phyloP scores from a whole-genome alignment of 2,797 vertebrate genomes.

The Selene dorsalis region DNA sequence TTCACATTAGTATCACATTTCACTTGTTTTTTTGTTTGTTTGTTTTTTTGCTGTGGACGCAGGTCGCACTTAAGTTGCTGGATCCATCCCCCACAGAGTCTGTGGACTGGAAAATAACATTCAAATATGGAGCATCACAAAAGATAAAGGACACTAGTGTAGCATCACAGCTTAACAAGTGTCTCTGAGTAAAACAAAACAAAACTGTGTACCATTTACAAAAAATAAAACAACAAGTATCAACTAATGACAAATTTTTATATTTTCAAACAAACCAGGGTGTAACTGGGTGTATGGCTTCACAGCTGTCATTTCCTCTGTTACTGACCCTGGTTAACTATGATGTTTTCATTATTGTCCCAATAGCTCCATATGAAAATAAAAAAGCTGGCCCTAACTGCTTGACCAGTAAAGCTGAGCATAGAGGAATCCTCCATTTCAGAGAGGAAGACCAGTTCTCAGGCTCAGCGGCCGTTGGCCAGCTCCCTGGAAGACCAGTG shows the following conservation, averaged over 20 bases:
- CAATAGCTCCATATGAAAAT: slow-evolving; percentile 39
- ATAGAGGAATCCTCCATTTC: slow-evolving; percentile 39
- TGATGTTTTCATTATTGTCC: slow-evolving; percentile 35
- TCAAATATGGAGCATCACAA: slow-evolving; percentile 50
- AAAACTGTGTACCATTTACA: slow-evolving; percentile 67
- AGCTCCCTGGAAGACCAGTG: slow-evolving; percentile 70
- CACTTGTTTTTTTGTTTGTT: slow-evolving; percentile 54
- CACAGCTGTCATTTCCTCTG: slow-evolving; percentile 39
- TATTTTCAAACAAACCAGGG: slow-evolving; percentile 38
- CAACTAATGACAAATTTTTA: slow-evolving; percentile 40
- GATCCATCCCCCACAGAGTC: slow-evolving; percentile 29
- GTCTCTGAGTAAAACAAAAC: slow-evolving; percentile 32
- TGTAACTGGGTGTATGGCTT: slow-evolving; percentile 56
- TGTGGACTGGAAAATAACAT: slow-evolving; percentile 37
- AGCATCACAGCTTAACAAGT: slow-evolving; percentile 29
- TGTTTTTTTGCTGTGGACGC: slow-evolving; percentile 46
- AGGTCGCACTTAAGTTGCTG: slow-evolving; percentile 24
- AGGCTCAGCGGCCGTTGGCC: slow-evolving; percentile 43
- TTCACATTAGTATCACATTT: slow-evolving; percentile 61
- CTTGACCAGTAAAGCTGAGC: slow-evolving; percentile 48
- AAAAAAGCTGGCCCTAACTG: slow-evolving; percentile 46
- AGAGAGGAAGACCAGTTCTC: slow-evolving; percentile 44
- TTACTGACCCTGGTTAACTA: slow-evolving; percentile 23
- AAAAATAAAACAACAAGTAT: slow-evolving; percentile 60
- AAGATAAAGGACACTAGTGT: slow-evolving; percentile 49